These are phyloP conservation scores for Drosophila punjabiensis DNA, from an alignment of 1,140 invertebrate species.

Conservation along the genomic window DNA sequence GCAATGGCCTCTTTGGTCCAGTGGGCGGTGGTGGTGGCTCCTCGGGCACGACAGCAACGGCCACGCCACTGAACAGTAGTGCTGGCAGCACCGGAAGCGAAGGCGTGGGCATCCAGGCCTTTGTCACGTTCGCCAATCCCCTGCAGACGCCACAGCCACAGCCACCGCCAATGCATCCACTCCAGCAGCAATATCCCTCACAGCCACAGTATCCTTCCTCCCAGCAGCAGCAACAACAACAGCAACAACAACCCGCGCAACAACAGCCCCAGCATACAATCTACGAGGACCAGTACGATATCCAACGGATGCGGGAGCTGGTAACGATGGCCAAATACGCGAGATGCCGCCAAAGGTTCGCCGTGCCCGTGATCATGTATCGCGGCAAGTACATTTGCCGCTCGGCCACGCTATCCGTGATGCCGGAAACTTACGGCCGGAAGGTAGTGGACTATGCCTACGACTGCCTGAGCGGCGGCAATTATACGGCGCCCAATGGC, in stretches of 20 bases:
- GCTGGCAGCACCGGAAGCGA: conserved; percentile 54
- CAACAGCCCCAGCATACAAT: conserved; percentile 86
- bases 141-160: conserved; percentile 34
- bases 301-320: conserved; percentile 87
- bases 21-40: conserved; percentile 40
- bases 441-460: conserved; percentile 81
- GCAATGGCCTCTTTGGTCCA: conserved; percentile 51
- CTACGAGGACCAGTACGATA: conserved; percentile 88
- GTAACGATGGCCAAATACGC: conserved; percentile 88
- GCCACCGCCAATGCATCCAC: conserved; percentile 7
- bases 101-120: conserved; percentile 72
- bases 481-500: conserved; percentile 63
- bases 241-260: conserved; percentile 28
- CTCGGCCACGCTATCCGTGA: conserved; percentile 90
- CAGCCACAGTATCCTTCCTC: conserved; percentile 29
- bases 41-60: conserved; percentile 62
- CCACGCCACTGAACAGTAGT: conserved; percentile 62
- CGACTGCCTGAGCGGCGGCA: conserved; percentile 72
- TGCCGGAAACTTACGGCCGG: conserved; percentile 91
- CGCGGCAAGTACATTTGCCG: conserved; percentile 91
- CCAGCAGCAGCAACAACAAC: conserved; percentile 25
- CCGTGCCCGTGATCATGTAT: conserved; percentile 92
- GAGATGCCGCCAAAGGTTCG: conserved; percentile 91
- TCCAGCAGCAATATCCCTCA: conserved; percentile 33
- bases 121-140: conserved; percentile 75